phyloP scores from a whole-genome alignment of 2,113 vertebrate species.

The Micronycteris hirsuta region DNA sequence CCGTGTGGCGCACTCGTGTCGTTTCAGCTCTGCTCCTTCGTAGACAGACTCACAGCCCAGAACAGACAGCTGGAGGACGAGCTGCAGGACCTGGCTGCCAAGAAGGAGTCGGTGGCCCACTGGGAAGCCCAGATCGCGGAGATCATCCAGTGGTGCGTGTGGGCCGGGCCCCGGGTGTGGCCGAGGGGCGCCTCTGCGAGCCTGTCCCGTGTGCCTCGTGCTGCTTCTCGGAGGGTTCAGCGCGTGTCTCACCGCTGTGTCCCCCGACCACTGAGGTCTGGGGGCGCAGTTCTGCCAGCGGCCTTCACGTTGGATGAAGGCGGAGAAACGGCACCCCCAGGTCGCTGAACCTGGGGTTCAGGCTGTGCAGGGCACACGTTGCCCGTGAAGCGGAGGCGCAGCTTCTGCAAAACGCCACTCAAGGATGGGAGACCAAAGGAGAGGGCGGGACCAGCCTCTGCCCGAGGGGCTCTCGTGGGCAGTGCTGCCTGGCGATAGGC shows the following conservation, averaged over 20 bases:
- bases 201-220: rapidly evolving
- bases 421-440: rapidly evolving
- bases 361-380: rapidly evolving
- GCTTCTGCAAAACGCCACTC: rapidly evolving
- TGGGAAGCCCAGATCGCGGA: conserved; percentile 99
- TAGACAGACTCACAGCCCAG: conserved; percentile 92
- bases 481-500: neutral
- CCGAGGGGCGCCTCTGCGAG: too few species aligned
- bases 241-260: rapidly evolving
- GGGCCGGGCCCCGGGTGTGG: neutral
- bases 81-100: conserved; percentile 91
- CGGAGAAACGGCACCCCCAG: rapidly evolving
- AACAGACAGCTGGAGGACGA: conserved; percentile 95
- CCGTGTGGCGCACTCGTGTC: neutral
- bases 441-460: rapidly evolving
- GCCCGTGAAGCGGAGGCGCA: rapidly evolving
- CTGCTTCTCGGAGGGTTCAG: rapidly evolving
- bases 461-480: rapidly evolving
- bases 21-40: conserved; percentile 90
- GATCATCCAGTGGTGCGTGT: conserved; percentile 96
- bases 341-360: rapidly evolving
- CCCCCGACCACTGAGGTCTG: rapidly evolving
- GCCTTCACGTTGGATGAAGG: rapidly evolving
- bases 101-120: conserved; percentile 96
- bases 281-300: neutral